Conservation (phyloP, 2,888 invertebrate species). For the Ornithoptera alexandrae region DNA sequence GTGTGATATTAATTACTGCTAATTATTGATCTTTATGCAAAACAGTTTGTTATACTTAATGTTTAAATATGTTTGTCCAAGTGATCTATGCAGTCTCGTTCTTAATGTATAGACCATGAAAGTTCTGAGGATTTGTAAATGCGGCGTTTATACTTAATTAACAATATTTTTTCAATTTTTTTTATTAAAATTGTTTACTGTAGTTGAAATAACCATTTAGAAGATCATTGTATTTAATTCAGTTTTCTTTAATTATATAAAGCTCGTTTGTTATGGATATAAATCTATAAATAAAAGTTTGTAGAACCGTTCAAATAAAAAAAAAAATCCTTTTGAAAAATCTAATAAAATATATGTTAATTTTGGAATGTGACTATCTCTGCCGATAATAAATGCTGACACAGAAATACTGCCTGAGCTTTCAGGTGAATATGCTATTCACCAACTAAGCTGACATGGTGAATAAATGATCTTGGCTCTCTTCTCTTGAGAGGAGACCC, state of each 20-base stretch:
- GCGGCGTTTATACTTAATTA: background rate
- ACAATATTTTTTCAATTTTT: background rate
- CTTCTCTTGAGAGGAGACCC: no score
- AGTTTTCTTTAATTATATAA: no score
- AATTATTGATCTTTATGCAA: background rate
- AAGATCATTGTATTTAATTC: background rate
- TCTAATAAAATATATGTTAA: constrained; percentile 1
- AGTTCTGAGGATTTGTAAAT: background rate
- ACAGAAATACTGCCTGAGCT: background rate
- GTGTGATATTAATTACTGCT: constrained; percentile 4
- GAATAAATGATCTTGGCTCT: no score
- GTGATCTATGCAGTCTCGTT: background rate
- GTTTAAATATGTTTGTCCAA: background rate
- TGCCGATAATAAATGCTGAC: background rate
- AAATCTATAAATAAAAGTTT: no score
- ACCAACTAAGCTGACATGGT: no score
- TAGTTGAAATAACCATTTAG: background rate
- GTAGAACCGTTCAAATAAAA: no score
- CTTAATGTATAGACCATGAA: background rate
- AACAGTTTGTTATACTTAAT: background rate
- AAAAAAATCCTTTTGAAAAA: background rate
- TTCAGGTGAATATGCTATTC: no score
- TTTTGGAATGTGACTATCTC: constrained; percentile 12
- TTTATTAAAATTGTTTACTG: background rate
- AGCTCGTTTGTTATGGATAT: no score